Base-by-base conservation (phyloP, 2,888 invertebrate genomes). In the Amiota mariae region DNA sequence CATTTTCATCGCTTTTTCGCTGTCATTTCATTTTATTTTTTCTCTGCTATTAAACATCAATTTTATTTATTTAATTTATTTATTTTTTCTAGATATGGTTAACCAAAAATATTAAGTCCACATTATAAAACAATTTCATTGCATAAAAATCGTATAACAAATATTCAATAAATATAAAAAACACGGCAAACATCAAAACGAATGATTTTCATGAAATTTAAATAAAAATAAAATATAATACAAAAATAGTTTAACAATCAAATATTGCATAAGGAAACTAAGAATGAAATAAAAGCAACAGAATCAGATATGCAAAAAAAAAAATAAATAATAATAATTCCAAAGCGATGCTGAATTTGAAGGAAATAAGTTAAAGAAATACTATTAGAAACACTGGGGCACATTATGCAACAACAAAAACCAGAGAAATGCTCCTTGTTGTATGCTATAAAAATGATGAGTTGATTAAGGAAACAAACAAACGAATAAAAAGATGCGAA, bases 91-190 rank as follows among this genome's bases (percentile, higher is more conserved):
- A 89, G 89, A 88, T 89, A 89, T 89, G 89, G 87, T 89, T 82
- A 87, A 87, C 81, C 89, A 89, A 84, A 89, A 89, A 88, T 89
- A 89, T 87, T 89, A 87, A 79, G 13, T 47, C 46, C n/a, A 56
- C 18, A 56, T 18, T 15, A 1, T 59, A 59, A 10, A 59, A n/a
- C n/a, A 51, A 48, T 67, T 48, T 57, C 51, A 36, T 48, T 54
- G 24, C 54, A 56, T 56, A 36, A 56, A 56, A 67, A 47, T 36
- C 36, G 36, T 36, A 36, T 36, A 36, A 74, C 20, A 77, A 71
- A 72, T 63, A 77, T 61, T 74, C 77, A 79, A 80, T 51, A 75
- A 51, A 71, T 24, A 75, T 63, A 82, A 74, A 79, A 68, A 68
- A 73, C 12, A 48, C 56, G 64, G 63, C 48, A 71, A 71, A 61